These are phyloP conservation scores for Liodrosophila aerea DNA, from an alignment of 2,888 invertebrate species.

Conservation along the genomic window DNA sequence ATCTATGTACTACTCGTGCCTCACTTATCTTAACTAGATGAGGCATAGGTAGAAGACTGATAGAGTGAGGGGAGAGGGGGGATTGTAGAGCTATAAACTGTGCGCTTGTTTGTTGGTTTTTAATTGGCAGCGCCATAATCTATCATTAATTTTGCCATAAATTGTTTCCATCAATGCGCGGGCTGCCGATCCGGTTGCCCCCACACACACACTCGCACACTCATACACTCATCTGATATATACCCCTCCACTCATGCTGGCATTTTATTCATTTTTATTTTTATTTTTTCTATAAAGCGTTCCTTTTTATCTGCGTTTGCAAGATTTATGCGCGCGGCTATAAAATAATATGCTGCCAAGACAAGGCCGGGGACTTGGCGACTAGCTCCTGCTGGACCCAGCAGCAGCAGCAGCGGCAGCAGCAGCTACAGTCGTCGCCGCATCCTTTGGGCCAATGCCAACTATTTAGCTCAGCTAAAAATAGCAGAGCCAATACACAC, in stretches of 20 bases:
- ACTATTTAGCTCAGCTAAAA: slow-evolving; percentile 72
- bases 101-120: slow-evolving; percentile 75
- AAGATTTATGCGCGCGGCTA: slow-evolving; percentile 76
- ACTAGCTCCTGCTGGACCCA: slow-evolving; percentile 40
- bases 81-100: slow-evolving; percentile 62
- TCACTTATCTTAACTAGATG: slow-evolving; percentile 6
- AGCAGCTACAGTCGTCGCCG: slow-evolving; percentile 18
- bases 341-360: slow-evolving; percentile 77
- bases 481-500: slow-evolving; percentile 48
- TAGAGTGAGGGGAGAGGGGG: neutral
- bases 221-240: neutral
- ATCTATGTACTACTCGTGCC: slow-evolving; percentile 33
- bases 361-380: slow-evolving; percentile 55
- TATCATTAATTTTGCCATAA: slow-evolving; percentile 77
- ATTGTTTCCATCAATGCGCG: slow-evolving; percentile 74
- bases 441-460: slow-evolving; percentile 75
- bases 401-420: slow-evolving; percentile 21
- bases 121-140: slow-evolving; percentile 77
- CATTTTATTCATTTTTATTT: slow-evolving; percentile 74
- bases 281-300: slow-evolving; percentile 72
- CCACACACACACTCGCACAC: slow-evolving; percentile 33
- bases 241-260: slow-evolving; percentile 19
- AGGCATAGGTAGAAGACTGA: neutral
- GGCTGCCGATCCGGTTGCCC: slow-evolving; percentile 70
- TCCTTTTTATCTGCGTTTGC: slow-evolving; percentile 77